Conservation (phyloP, 2,113 vertebrate genomes). For the Catharus fuscescens region DNA sequence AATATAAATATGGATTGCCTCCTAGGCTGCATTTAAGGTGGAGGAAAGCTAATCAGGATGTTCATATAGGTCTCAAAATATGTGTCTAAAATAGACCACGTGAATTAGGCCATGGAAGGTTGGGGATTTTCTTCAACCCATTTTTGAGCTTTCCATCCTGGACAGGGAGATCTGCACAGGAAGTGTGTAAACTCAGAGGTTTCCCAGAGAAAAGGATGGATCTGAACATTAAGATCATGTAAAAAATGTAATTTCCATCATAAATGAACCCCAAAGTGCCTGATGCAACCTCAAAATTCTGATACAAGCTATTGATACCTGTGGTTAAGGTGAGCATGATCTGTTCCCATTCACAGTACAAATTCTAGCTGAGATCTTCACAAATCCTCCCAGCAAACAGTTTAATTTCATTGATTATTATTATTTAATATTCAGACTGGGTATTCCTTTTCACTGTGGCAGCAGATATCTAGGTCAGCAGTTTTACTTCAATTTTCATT, state of each 20-base stretch:
- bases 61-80: not conserved
- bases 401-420: not conserved
- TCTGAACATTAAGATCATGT: fast-evolving
- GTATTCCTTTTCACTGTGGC: not conserved
- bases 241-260: not conserved
- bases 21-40: not conserved
- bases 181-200: not conserved
- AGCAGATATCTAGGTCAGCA: not conserved
- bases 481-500: not conserved
- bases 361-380: not conserved
- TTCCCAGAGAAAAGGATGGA: not conserved
- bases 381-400: not conserved
- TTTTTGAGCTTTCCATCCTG: not conserved
- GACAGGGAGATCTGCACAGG: not conserved
- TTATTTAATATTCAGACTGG: not conserved
- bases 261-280: fast-evolving
- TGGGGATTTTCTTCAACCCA: not conserved
- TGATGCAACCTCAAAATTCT: not conserved
- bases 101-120: not conserved
- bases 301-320: fast-evolving
- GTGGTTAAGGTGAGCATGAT: not conserved
- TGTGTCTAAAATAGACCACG: not conserved
- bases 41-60: not conserved
- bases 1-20: not conserved
- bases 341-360: not conserved